Conservation (phyloP, 2,113 vertebrate genomes). For the Symphodus melops region DNA sequence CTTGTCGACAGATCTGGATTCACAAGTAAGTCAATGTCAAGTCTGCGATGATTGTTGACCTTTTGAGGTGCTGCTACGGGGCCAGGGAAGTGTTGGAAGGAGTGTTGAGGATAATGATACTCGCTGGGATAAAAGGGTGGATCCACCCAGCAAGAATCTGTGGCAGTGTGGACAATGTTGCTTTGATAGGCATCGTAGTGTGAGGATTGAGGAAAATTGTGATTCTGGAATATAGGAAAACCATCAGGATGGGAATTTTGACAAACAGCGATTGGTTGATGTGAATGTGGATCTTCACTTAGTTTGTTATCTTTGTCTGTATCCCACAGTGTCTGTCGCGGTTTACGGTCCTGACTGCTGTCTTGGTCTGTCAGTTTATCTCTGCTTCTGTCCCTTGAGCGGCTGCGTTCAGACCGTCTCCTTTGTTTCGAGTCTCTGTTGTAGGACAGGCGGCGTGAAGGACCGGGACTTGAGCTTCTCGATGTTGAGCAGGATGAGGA, state of each 20-base stretch:
- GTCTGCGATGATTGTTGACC: fast-evolving
- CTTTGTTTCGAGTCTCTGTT: background rate
- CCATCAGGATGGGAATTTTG: background rate
- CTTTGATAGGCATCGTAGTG: background rate
- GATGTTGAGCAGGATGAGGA: constrained; percentile 23
- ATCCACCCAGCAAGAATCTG: background rate
- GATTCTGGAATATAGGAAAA: background rate
- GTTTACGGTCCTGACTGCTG: background rate
- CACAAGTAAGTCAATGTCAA: background rate
- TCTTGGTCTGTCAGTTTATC: background rate
- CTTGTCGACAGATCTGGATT: constrained; percentile 54
- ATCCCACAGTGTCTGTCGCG: background rate
- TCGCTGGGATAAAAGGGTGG: background rate
- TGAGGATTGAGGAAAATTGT: constrained; percentile 14
- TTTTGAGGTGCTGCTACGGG: fast-evolving
- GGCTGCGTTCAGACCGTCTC: background rate
- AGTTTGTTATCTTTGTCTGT: background rate
- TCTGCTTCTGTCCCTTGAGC: constrained; percentile 6
- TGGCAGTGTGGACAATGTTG: background rate
- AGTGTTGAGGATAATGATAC: background rate
- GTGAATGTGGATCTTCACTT: background rate
- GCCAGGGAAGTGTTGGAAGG: background rate
- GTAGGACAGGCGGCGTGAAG: background rate
- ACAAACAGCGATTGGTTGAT: background rate
- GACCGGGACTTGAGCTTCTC: constrained; percentile 26